These are phyloP conservation scores for Megathymus violae DNA, from an alignment of 1,140 invertebrate species.

Conservation along the genomic window DNA sequence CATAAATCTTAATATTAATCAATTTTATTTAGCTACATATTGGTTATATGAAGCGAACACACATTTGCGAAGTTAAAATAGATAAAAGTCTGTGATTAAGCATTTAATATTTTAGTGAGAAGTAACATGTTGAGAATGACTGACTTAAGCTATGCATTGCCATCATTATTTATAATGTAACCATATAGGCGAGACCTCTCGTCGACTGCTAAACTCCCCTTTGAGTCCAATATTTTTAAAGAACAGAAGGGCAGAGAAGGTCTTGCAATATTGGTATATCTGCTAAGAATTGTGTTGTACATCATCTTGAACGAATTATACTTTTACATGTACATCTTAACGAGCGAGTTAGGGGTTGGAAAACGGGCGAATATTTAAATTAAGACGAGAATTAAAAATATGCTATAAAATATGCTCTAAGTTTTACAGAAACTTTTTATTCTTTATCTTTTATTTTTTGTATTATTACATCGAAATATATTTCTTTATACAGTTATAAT, in stretches of 20 bases:
- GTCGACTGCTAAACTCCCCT: constrained; percentile 16
- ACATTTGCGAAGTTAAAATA: too few species aligned
- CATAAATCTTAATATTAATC: too few species aligned
- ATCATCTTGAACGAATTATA: constrained; percentile 64
- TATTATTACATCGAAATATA: too few species aligned
- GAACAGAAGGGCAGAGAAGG: constrained; percentile 27
- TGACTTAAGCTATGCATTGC: constrained; percentile 39
- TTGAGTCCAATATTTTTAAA: background rate
- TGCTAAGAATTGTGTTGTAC: constrained; percentile 62
- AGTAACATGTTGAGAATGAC: constrained; percentile 1
- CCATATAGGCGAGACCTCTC: constrained; percentile 47
- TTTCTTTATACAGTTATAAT: too few species aligned
- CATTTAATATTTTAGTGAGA: too few species aligned
- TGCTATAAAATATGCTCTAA: too few species aligned
- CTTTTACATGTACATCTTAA: constrained; percentile 54
- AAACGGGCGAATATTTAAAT: constrained; percentile 24
- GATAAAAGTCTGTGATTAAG: too few species aligned
- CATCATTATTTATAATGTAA: constrained; percentile 68
- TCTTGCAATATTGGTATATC: constrained; percentile 46
- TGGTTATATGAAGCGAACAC: too few species aligned
- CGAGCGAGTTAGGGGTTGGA: constrained; percentile 37
- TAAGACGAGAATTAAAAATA: background rate
- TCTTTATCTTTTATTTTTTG: background rate
- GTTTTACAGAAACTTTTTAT: background rate
- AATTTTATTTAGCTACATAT: too few species aligned